These are phyloP conservation scores for Rhynchotus rufescens DNA, from an alignment of 2,797 vertebrate genomes.

Conservation along the genomic window DNA sequence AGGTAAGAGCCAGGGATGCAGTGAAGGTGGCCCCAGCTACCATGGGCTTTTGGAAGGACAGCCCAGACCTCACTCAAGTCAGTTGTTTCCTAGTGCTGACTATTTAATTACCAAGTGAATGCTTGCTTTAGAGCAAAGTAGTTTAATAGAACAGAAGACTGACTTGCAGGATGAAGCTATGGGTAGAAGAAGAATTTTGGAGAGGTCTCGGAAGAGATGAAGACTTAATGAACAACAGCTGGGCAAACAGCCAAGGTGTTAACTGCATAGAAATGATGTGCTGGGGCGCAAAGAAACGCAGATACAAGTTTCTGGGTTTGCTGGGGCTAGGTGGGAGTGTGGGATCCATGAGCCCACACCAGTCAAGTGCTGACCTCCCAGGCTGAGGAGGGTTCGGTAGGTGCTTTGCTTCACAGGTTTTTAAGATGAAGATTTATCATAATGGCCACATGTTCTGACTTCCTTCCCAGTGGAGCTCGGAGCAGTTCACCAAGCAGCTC, in stretches of 20 bases:
- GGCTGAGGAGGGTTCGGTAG: background rate
- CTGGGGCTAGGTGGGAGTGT: background rate
- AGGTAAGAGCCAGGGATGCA: slow-evolving; percentile 82
- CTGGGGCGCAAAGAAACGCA: background rate
- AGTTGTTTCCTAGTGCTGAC: background rate
- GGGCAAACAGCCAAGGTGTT: background rate
- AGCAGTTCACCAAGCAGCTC: background rate
- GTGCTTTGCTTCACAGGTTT: background rate
- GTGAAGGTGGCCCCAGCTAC: background rate
- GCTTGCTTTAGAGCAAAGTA: background rate
- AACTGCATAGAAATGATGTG: background rate
- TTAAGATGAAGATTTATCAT: background rate
- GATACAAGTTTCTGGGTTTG: background rate
- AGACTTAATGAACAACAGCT: background rate
- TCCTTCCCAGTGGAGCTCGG: background rate
- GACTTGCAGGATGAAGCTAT: background rate
- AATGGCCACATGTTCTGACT: background rate
- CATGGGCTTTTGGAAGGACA: background rate
- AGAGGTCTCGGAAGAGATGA: background rate
- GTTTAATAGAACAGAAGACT: background rate
- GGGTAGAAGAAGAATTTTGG: background rate
- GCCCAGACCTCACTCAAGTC: background rate
- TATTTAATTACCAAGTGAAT: background rate
- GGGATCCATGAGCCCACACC: background rate
- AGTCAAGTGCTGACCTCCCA: background rate